These are phyloP conservation scores for Eudasyphora cyanicolor DNA, from an alignment of 2,888 invertebrate species.

Conservation along the genomic window DNA sequence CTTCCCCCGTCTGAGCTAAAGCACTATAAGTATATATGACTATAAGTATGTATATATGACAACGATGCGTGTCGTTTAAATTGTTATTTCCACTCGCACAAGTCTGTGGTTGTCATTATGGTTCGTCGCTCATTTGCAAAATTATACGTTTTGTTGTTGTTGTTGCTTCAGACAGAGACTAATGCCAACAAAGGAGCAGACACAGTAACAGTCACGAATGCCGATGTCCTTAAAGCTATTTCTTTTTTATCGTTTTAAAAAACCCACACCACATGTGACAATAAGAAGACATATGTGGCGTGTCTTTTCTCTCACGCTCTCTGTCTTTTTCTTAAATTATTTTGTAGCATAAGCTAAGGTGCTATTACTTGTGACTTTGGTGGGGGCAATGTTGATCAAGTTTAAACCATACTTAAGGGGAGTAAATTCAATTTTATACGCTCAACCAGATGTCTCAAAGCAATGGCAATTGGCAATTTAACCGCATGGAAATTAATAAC, in stretches of 20 bases:
- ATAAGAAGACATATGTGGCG: conserved; percentile 1
- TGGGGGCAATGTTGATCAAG: background rate
- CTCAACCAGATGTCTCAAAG: too few relatives aligned
- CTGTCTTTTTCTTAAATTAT: background rate
- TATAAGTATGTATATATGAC: background rate
- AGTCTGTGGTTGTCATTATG: conserved; percentile 30
- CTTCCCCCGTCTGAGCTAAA: conserved; percentile 3
- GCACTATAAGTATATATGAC: too few relatives aligned
- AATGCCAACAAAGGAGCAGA: background rate
- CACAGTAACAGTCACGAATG: background rate
- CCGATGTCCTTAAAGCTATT: background rate
- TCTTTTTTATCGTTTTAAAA: too few relatives aligned
- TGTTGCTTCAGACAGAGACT: background rate
- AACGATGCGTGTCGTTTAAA: conserved; percentile 17
- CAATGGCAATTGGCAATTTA: too few relatives aligned
- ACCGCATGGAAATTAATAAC: background rate
- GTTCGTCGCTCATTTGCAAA: conserved; percentile 32
- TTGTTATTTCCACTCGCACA: conserved; percentile 8
- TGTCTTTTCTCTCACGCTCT: background rate
- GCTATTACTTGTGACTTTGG: background rate
- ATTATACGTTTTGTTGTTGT: conserved; percentile 1
- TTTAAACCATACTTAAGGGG: background rate
- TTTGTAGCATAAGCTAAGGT: conserved; percentile 7
- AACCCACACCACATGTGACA: background rate
- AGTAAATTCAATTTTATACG: too few relatives aligned